phyloP scores from a whole-genome alignment of 2,113 vertebrate species.

The Fregata magnificens region DNA sequence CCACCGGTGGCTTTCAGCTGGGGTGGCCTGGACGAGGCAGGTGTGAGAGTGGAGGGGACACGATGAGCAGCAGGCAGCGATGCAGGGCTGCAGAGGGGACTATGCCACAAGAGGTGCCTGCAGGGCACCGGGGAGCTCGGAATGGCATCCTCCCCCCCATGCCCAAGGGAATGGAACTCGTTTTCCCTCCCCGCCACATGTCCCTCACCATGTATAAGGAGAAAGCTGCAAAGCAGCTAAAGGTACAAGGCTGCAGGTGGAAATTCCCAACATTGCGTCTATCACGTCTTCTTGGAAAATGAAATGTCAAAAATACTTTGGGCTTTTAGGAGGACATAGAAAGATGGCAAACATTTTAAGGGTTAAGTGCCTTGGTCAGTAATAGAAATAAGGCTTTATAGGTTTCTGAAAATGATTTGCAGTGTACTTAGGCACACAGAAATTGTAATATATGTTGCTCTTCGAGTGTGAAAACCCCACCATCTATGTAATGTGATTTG shows the following conservation, averaged over 20 bases:
- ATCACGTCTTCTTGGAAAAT: not conserved
- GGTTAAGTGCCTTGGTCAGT: not conserved
- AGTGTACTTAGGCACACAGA: not conserved
- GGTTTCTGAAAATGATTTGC: not conserved
- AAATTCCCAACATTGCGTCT: not conserved
- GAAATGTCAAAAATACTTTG: not conserved
- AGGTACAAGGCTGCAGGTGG: not conserved
- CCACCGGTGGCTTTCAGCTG: rapidly evolving
- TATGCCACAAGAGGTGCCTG: not conserved
- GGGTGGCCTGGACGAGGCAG: not conserved
- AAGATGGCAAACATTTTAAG: not conserved
- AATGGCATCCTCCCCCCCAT: rapidly evolving
- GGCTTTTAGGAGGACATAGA: not conserved
- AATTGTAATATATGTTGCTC: not conserved
- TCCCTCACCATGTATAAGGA: not conserved
- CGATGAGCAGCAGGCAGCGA: not conserved
- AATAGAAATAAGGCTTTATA: not conserved
- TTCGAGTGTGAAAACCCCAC: not conserved
- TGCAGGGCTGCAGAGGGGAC: not conserved
- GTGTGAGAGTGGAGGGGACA: not conserved
- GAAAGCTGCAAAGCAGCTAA: not conserved
- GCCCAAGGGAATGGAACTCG: rapidly evolving
- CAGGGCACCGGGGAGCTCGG: not conserved
- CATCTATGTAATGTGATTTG: not conserved
- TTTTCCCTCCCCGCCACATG: rapidly evolving